Base-by-base conservation (phyloP, 2,797 vertebrate species). In the Mormyrus proboscirostris region DNA sequence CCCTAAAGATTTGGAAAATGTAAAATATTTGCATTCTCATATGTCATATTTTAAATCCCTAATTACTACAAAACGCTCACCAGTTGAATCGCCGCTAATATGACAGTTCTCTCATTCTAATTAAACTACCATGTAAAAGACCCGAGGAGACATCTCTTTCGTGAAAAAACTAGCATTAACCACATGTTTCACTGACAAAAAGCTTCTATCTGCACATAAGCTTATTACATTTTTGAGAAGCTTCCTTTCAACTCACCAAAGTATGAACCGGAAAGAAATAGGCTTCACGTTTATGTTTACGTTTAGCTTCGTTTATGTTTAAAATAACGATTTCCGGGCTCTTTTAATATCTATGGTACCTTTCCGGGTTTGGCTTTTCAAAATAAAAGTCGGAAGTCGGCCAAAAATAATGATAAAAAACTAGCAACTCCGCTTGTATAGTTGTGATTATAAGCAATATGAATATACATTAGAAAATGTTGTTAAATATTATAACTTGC, bases 321-420 rank as follows among this genome's bases (percentile, higher is more conserved):
- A 79, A 79, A 41, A 7, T 44, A 10, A 79, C 6, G 16, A 44
- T 44, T 79, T 79, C 73, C 73, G 33, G 19, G 38, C 41, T n/a
- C 73, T 16, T 38, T 79, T 79, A 51, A 33, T 69, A 14, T 33
- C 65, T 4, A 14, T 33, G 65, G 12, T 38, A 47, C 22, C 4
- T 51, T 51, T 85, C 82, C 82, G 82, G 47, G 44, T 85, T 49
- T 29, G 82, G n/a, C 8, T 47, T 85, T 85, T 51, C 82, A 85
- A 85, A 85, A 51, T 85, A 49, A 85, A 51, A 51, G 82, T 12
- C 47, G 29, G 10, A 51, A 51, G 82, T 12, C 47, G 29, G 10
- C 29, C 29, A 69, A 33, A 65, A 69, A 29, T 0, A 69, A 33
- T 14, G 10, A 33, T 33, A 33, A 33, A 33, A 73, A 73, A 33